Conservation (phyloP, 2,797 vertebrate genomes). For the Moxostoma hubbsi region DNA sequence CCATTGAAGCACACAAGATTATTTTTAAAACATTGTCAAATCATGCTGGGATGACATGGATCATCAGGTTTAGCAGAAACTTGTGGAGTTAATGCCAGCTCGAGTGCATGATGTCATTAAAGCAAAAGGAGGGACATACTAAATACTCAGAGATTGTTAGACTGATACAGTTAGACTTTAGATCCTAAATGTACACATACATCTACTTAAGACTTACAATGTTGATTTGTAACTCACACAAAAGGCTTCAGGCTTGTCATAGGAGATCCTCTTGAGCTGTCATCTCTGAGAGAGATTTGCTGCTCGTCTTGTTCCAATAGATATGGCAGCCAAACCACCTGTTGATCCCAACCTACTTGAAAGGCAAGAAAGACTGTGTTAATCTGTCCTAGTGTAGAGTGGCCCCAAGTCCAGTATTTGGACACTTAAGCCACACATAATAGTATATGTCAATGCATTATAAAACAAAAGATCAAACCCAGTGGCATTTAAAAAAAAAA, state of each 20-base stretch:
- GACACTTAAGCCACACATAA: background rate
- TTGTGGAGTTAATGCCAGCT: too few species aligned
- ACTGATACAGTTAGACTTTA: background rate
- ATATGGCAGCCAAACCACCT: constrained; percentile 28
- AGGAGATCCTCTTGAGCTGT: constrained; percentile 36
- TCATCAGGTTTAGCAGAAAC: too few species aligned
- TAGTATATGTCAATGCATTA: background rate
- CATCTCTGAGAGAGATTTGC: constrained; percentile 21
- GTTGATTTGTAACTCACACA: background rate
- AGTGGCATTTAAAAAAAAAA: too few species aligned
- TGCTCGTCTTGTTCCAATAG: constrained; percentile 3
- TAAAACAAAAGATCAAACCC: background rate
- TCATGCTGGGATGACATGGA: too few species aligned
- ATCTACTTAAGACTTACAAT: background rate
- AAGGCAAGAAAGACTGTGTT: constrained; percentile 14
- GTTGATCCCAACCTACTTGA: constrained; percentile 14
- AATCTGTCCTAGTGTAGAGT: constrained; percentile 16
- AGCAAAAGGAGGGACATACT: too few species aligned
- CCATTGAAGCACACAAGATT: too few species aligned
- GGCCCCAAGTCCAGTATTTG: background rate
- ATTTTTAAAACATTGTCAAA: too few species aligned
- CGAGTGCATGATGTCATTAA: too few species aligned
- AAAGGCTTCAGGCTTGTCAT: constrained; percentile 11
- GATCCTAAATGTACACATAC: background rate
- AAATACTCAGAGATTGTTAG: too few species aligned